Base-by-base conservation (phyloP, 2,113 vertebrate genomes). In the Rhabdornis inornatus region DNA sequence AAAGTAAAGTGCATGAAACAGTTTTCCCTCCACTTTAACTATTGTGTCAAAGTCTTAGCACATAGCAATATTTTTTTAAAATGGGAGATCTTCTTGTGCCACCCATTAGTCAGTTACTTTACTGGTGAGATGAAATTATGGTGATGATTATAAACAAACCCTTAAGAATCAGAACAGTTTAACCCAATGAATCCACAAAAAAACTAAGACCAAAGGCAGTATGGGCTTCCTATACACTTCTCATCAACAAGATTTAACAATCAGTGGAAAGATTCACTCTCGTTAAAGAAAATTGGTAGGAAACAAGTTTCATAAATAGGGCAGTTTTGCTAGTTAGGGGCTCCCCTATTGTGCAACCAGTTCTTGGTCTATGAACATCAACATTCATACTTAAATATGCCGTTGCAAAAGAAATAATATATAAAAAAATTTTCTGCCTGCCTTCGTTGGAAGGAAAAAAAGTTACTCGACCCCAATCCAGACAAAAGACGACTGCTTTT, bases 1-100 rank as follows among this genome's bases (percentile, higher is more conserved):
- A 97, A 98, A 97, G 95, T 98, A 98, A 98, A 98, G 98, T 98
- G 98, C 98, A 98, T 96, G 96, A 94, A 97, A 97, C 78, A 93
- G 84, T 96, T 94, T 87, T 72, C 84, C 35, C 87, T 72, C 95
- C 44, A 56, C 92, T 96, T 97, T 65, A 95, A 95, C 92, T 92
- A 77, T 15, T 70, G 61, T 10, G 57, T 95, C 96, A 83, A 93
- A 92, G 92, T 95, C 95, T 96, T 79, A 83, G 92, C 93, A 94
- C 40, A 74, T 0, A 64, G 81, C 68, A 39, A 10, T 8, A 76
- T 56, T 53, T 89, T 87, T 66, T 50, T 81, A 88, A 92, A 78
- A 83, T 75, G 83, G 91, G 92, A 83, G 66, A 83, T 70, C 56
- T 71, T 94, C 83, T 65, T 49, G 65, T 44, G 77, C 76, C 69